phyloP scores from a whole-genome alignment of 2,113 vertebrate genomes.

The Laterallus jamaicensis region DNA sequence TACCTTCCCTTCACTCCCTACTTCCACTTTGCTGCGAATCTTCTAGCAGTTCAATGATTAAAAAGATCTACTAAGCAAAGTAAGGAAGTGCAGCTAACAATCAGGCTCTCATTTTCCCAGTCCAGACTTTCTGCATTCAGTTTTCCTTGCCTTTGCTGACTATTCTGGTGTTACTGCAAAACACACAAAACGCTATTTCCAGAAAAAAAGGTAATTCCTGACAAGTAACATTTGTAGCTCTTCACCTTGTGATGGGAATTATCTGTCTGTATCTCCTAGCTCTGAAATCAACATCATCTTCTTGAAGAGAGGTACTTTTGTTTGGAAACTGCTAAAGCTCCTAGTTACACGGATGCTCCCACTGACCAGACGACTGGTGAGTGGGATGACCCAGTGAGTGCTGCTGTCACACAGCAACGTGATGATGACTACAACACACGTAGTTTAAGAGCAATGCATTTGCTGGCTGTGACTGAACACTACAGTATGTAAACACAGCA shows the following conservation, averaged over 20 bases:
- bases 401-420: background rate
- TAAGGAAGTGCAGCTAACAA: background rate
- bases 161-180: background rate
- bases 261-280: background rate
- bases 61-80: background rate
- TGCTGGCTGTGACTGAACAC: background rate
- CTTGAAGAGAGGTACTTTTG: background rate
- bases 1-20: background rate
- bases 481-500: accelerated
- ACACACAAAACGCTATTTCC: background rate
- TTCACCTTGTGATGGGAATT: background rate
- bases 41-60: background rate
- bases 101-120: background rate
- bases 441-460: background rate
- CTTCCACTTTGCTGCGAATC: background rate
- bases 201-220: background rate
- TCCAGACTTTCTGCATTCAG: background rate
- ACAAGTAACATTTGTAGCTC: background rate
- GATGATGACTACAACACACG: background rate
- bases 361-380: background rate
- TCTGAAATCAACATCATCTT: background rate
- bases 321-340: background rate
- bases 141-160: background rate
- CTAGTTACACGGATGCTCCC: background rate
- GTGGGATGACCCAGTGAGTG: background rate